Conservation (phyloP, 2,888 invertebrate species). For the Mesochorus sp. region DNA sequence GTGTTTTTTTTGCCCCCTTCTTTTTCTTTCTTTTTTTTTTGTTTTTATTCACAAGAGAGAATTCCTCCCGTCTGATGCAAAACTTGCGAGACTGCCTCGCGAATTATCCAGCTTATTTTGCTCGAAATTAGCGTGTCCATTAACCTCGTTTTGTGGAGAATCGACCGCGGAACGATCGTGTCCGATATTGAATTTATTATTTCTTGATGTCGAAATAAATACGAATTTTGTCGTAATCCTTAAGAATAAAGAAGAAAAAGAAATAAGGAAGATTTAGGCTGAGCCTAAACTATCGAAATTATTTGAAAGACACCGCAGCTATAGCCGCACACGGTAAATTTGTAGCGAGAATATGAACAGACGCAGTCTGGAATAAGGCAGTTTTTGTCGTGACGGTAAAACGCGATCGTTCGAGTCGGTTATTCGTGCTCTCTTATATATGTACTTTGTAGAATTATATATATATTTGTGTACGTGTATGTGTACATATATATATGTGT, state of each 20-base stretch:
- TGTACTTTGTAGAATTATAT: too few relatives aligned
- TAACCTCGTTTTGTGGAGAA: slow-evolving; percentile 67
- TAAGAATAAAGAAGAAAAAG: background rate
- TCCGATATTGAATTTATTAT: background rate
- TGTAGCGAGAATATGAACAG: background rate
- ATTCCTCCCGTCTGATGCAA: slow-evolving; percentile 29
- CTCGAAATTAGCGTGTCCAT: slow-evolving; percentile 73
- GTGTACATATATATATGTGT: background rate
- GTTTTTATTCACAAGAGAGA: slow-evolving; percentile 1
- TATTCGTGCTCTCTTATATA: slow-evolving; percentile 6
- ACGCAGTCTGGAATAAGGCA: too few relatives aligned
- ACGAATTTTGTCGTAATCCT: background rate
- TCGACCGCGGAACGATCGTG: background rate
- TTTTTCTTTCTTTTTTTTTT: slow-evolving; percentile 9
- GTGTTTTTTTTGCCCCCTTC: slow-evolving; percentile 16
- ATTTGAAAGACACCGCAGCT: background rate
- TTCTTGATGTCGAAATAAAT: background rate
- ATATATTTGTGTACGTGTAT: too few relatives aligned
- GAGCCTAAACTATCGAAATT: background rate
- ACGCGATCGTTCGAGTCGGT: slow-evolving; percentile 18
- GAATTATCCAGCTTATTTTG: slow-evolving; percentile 70
- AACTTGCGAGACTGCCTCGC: slow-evolving; percentile 62
- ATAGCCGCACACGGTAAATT: background rate
- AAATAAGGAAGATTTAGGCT: background rate
- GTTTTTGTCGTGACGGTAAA: background rate